These are phyloP conservation scores for Odontamblyopus rebecca DNA, from an alignment of 2,797 vertebrate species.

Conservation along the genomic window DNA sequence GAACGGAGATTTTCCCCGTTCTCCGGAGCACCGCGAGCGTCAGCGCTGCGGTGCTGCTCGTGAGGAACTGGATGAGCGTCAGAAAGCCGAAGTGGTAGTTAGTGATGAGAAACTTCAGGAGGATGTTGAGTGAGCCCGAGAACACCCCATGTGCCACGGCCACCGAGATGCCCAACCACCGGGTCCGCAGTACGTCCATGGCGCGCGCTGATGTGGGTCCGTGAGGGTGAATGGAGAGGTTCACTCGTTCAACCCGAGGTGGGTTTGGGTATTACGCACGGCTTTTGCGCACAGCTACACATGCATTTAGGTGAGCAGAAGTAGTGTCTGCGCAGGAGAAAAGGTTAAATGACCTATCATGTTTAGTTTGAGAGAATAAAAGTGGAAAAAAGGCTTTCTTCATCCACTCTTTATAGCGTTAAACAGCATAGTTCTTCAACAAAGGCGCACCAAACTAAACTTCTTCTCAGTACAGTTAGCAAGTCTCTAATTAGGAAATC, in stretches of 20 bases:
- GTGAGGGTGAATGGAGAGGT: background rate
- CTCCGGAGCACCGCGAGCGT: slow-evolving; percentile 87
- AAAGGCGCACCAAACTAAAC: background rate
- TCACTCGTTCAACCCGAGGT: background rate
- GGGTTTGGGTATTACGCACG: slow-evolving; percentile 34
- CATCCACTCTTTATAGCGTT: background rate
- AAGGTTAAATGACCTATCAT: background rate
- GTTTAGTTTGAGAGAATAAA: slow-evolving; percentile 17
- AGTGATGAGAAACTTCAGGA: slow-evolving; percentile 93
- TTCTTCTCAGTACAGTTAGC: background rate
- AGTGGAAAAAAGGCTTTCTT: background rate
- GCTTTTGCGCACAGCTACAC: slow-evolving; percentile 27
- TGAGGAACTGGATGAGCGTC: slow-evolving; percentile 92
- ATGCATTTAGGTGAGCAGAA: background rate
- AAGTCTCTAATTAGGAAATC: background rate
- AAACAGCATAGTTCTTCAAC: background rate
- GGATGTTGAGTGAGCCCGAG: slow-evolving; percentile 94
- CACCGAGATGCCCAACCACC: slow-evolving; percentile 86
- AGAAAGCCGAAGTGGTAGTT: slow-evolving; percentile 89
- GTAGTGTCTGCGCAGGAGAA: background rate
- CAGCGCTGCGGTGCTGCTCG: slow-evolving; percentile 86
- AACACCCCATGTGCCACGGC: slow-evolving; percentile 93
- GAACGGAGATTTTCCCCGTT: slow-evolving; percentile 83
- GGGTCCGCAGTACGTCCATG: slow-evolving; percentile 84
- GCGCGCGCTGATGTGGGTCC: background rate